A percentile compares a stretch with the other conserved stretches of the same genome.
phyloP scores from a whole-genome alignment of 2,888 invertebrate species.

The Choristoneura rosaceana region DNA sequence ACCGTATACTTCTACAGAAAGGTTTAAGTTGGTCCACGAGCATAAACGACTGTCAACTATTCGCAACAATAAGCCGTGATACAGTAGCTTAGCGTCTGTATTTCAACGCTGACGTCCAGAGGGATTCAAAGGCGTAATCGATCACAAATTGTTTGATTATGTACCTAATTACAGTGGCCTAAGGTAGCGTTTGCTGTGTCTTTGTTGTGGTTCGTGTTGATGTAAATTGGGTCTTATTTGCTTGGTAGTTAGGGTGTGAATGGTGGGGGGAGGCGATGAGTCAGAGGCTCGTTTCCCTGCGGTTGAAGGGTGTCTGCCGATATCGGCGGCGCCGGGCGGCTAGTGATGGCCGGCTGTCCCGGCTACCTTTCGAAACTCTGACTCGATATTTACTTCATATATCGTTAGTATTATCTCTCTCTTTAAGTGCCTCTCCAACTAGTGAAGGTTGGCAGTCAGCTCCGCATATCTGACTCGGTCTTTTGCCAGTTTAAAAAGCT shows the following conservation, averaged over 20 bases:
- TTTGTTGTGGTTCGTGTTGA: slow-evolving; percentile 42
- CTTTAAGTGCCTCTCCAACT: too few species aligned
- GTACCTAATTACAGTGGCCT: slow-evolving; percentile 67
- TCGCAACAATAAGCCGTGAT: slow-evolving; percentile 49
- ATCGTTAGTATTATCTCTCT: not conserved
- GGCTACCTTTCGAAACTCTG: too few species aligned
- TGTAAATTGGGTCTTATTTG: slow-evolving; percentile 61
- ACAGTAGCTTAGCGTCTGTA: slow-evolving; percentile 50
- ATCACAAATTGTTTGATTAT: slow-evolving; percentile 71
- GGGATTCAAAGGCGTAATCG: slow-evolving; percentile 58
- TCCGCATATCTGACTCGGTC: too few species aligned
- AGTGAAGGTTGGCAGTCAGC: too few species aligned
- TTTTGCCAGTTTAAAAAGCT: too few species aligned
- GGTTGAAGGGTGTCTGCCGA: slow-evolving; percentile 46
- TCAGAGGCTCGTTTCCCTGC: slow-evolving; percentile 33
- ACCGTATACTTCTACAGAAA: slow-evolving; percentile 55
- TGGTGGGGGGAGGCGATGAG: slow-evolving; percentile 46
- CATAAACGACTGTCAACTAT: slow-evolving; percentile 48
- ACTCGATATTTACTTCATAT: not conserved
- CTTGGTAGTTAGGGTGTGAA: slow-evolving; percentile 53
- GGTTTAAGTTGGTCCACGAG: slow-evolving; percentile 45
- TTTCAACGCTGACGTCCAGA: slow-evolving; percentile 48
- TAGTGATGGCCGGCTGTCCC: not conserved
- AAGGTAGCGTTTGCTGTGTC: slow-evolving; percentile 66
- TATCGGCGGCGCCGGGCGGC: slow-evolving; percentile 45